These are phyloP conservation scores for Prunella himalayana DNA, from an alignment of 2,113 vertebrate genomes.

Conservation along the genomic window DNA sequence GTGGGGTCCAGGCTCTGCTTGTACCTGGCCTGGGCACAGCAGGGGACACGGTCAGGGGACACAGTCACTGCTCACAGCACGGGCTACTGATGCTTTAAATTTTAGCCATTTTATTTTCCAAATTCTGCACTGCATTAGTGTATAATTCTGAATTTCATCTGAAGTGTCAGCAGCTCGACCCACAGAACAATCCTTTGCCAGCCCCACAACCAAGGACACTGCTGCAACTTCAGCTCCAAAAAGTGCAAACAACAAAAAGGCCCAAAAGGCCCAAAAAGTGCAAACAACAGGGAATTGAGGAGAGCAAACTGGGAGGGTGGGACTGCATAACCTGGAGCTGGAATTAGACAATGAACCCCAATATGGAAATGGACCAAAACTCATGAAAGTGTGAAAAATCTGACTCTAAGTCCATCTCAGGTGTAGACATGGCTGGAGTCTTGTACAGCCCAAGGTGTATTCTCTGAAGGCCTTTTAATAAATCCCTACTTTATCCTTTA, in stretches of 20 bases:
- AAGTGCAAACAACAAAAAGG: not conserved
- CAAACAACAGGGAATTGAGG: not conserved
- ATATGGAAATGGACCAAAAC: not conserved
- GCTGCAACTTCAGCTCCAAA: not conserved
- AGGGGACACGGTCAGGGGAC: not conserved
- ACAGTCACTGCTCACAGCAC: not conserved
- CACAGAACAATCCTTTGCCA: accelerated
- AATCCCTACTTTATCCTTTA: not conserved
- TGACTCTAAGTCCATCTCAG: not conserved
- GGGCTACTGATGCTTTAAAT: accelerated
- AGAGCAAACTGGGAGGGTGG: not conserved
- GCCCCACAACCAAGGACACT: not conserved
- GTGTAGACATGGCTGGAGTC: not conserved
- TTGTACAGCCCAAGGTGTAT: not conserved
- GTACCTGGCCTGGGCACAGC: conserved; percentile 84
- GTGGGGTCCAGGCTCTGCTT: conserved; percentile 98
- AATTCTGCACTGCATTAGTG: accelerated
- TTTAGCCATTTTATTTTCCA: accelerated
- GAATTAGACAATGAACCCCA: not conserved
- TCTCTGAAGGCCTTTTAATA: not conserved
- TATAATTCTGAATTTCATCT: accelerated
- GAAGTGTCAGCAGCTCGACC: accelerated
- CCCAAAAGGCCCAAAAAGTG: not conserved
- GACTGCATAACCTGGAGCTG: not conserved
- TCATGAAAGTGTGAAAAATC: not conserved